Evolutionary conservation across 2,797 vertebrate genomes (phyloP).

Genomic region (Chelon labrosus): DNA sequence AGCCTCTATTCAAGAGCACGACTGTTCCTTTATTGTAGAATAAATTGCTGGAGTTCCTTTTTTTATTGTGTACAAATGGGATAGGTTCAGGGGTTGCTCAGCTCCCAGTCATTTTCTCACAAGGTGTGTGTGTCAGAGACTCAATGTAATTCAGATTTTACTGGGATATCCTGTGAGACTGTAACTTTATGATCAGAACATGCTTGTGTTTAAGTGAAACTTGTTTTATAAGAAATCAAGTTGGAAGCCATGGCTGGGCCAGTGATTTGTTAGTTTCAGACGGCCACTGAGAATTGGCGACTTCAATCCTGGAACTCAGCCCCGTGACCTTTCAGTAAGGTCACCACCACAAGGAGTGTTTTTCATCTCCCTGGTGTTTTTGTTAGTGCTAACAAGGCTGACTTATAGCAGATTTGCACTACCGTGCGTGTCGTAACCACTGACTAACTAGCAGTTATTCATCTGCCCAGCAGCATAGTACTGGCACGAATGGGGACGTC

Average conservation of each 20-base stretch:
- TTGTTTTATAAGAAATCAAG: constrained; percentile 32
- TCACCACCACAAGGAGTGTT: constrained; percentile 71
- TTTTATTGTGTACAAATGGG: constrained; percentile 72
- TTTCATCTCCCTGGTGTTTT: constrained; percentile 73
- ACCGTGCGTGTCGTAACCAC: constrained; percentile 59
- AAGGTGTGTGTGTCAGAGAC: constrained; percentile 49
- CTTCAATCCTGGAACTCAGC: constrained; percentile 61
- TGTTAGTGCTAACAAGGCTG: constrained; percentile 74
- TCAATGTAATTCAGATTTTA: constrained; percentile 52
- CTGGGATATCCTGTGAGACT: constrained; percentile 29
- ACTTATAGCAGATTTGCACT: constrained; percentile 77
- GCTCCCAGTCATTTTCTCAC: constrained; percentile 53
- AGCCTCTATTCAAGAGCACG: constrained; percentile 65
- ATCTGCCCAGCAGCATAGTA: constrained; percentile 40
- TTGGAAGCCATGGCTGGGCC: constrained; percentile 5
- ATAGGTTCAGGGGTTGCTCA: constrained; percentile 50
- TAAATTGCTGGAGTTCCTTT: constrained; percentile 59
- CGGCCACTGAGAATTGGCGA: constrained; percentile 49
- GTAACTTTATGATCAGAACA: constrained; percentile 25
- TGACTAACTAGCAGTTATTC: constrained; percentile 70
- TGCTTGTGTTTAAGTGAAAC: constrained; percentile 18
- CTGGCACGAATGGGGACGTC: constrained; percentile 44
- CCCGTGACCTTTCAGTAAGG: constrained; percentile 62
- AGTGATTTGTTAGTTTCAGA: constrained; percentile 70
- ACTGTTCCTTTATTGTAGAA: constrained; percentile 72